Conservation (phyloP, 2,113 vertebrate species). For the Heterocephalus glaber region DNA sequence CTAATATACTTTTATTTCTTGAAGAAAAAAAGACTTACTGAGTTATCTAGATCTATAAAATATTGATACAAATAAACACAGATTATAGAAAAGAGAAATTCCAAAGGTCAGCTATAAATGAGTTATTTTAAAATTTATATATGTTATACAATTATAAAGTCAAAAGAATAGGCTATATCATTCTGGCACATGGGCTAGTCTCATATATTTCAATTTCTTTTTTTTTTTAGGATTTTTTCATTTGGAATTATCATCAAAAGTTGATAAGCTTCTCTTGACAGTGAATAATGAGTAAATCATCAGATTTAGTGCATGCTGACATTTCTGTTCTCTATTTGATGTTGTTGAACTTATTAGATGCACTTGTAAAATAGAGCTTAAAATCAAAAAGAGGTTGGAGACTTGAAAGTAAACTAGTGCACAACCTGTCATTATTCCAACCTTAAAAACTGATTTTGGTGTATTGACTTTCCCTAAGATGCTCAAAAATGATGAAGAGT, state of each 20-base stretch:
- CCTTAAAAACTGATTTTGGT: conserved; percentile 33
- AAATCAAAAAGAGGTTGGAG: conserved; percentile 9
- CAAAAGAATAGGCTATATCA: not conserved
- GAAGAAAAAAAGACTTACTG: not conserved
- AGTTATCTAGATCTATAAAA: conserved; percentile 17
- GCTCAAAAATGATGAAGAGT: not conserved
- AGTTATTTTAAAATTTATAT: conserved; percentile 45
- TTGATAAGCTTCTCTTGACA: conserved; percentile 63
- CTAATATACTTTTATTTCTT: not conserved
- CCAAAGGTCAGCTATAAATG: not conserved
- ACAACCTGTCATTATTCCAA: not conserved
- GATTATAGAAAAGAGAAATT: not conserved
- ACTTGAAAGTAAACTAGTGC: conserved; percentile 46
- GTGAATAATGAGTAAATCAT: conserved; percentile 65
- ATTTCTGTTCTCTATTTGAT: conserved; percentile 64
- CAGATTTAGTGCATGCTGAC: conserved; percentile 61
- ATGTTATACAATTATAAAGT: conserved; percentile 47
- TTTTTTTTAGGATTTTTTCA: conserved; percentile 41
- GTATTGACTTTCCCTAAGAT: not conserved
- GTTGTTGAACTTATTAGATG: conserved; percentile 67
- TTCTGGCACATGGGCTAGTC: not conserved
- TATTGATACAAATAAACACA: conserved; percentile 33
- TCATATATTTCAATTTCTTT: conserved; percentile 57
- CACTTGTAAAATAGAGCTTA: conserved; percentile 45
- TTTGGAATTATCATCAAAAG: conserved; percentile 59